Percentiles rank a stretch among this genome's conserved stretches.
phyloP scores from a whole-genome alignment of 2,113 vertebrate species.

The Abramis brama region DNA sequence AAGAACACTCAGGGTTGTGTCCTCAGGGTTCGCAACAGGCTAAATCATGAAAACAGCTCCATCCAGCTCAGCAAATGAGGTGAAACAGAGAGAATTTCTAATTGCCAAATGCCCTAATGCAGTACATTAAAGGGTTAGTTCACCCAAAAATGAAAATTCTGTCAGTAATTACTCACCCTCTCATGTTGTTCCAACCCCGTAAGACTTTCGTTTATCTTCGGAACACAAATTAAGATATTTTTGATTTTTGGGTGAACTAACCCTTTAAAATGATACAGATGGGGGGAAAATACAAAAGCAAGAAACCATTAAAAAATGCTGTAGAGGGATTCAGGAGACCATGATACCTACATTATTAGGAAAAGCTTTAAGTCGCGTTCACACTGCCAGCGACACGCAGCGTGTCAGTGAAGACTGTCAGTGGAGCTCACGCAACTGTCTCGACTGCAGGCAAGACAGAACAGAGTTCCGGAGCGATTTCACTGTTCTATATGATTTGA shows the following conservation, averaged over 20 bases:
- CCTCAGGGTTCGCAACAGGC: neutral
- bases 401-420: too few species aligned
- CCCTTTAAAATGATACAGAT: neutral
- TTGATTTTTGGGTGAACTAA: too few species aligned
- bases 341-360: neutral
- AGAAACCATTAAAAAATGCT: neutral
- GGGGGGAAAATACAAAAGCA: neutral
- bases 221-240: too few species aligned
- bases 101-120: neutral
- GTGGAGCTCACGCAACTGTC: too few species aligned
- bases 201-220: too few species aligned
- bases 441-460: too few species aligned
- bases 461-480: too few species aligned
- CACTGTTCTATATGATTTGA: too few species aligned
- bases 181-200: too few species aligned
- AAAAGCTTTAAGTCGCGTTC: neutral
- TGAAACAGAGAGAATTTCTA: neutral
- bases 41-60: neutral
- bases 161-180: too few species aligned
- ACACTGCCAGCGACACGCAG: too few species aligned
- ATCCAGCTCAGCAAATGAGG: slow-evolving; percentile 9
- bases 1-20: neutral
- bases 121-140: neutral
- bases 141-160: too few species aligned
- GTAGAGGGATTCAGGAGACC: neutral